Evolutionary conservation across 2,888 invertebrate species (phyloP), one percentile per base, ranked within the genome.

Genomic region (Lathronympha strigana): DNA sequence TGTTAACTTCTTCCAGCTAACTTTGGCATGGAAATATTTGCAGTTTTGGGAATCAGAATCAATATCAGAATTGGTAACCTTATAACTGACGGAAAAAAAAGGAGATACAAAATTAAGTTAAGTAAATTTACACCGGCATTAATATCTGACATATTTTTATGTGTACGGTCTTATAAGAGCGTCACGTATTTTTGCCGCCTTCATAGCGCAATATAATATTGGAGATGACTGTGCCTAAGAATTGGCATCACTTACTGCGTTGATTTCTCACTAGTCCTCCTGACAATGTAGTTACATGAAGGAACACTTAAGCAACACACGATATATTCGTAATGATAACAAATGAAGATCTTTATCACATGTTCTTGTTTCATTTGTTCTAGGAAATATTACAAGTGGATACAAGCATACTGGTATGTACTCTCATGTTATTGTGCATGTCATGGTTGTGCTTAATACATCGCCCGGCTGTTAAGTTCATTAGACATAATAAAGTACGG

Each of bases 401-500:
- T n/a, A n/a, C n/a, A n/a, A 25, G 47, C 8, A 31, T 40, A 15
- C 11, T 17, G n/a, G 25, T 8, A 19, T 17, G 28, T 25, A 15
- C 13, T 19, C n/a, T n/a, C n/a, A 31, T 21, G 40, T 19, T 45
- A n/a, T 28, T 45, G n/a, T n/a, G n/a, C n/a, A 36, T 57, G 36
- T 54, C 19, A 62, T n/a, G n/a, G 23, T 23, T n/a, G 4, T 63
- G 47, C 31, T 57, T 23, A 63, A 49, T 21, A 21, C 55, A 49
- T 63, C 21, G 40, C n/a, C 3, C 38, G 47, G 21, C 54, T 66
- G 54, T 33, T n/a, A 53, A 36, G 21, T 25, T 54, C 54, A 61
- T 66, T 66, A 49, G 53, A 40, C 54, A 54, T 66, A 40, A 61
- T 33, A 31, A 61, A 66, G 31, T 54, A 40, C 23, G 23, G 19